These are phyloP conservation scores for Aulostomus chinensis DNA, from an alignment of 2,797 vertebrate genomes.

Conservation along the genomic window DNA sequence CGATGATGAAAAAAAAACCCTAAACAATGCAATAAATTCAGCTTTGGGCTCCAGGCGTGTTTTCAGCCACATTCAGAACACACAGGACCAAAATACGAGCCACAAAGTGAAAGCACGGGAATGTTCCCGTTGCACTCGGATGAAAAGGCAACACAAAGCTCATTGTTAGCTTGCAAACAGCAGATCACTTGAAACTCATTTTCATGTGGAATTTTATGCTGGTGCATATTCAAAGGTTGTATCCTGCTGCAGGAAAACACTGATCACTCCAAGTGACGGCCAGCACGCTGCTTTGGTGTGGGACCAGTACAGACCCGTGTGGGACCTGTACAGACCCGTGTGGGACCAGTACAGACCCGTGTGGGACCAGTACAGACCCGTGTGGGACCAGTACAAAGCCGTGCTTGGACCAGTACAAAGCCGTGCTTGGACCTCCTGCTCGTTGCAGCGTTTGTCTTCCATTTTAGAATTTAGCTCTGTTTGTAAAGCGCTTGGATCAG, in stretches of 20 bases:
- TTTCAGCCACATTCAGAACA: background rate
- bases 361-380: no score
- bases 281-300: no score
- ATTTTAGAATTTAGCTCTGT: no score
- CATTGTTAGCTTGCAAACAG: constrained; percentile 22
- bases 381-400: no score
- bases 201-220: constrained; percentile 7
- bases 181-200: constrained; percentile 8
- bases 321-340: no score
- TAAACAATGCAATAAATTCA: background rate
- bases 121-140: constrained; percentile 7
- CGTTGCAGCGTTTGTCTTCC: no score
- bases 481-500: no score
- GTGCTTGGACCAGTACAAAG: no score
- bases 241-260: constrained; percentile 44
- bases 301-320: no score
- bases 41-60: background rate
- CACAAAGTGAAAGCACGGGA: background rate
- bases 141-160: constrained; percentile 24
- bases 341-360: no score
- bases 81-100: background rate
- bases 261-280: background rate
- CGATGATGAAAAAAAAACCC: no score
- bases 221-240: constrained; percentile 23
- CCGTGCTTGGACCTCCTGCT: no score